Evolutionary conservation across 2,797 vertebrate species (phyloP).

Genomic region (Todus mexicanus): DNA sequence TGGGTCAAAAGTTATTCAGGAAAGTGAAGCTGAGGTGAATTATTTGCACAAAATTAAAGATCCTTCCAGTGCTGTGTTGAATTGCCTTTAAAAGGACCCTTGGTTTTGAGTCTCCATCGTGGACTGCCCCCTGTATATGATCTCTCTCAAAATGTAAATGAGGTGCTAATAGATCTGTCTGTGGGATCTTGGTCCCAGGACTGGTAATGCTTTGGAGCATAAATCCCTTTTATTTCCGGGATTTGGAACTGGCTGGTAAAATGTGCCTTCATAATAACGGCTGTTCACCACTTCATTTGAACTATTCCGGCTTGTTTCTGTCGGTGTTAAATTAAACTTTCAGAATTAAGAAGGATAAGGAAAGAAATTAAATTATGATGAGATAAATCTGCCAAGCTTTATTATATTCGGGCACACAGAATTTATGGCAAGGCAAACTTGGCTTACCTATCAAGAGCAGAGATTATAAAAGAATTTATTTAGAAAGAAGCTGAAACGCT

Average conservation of each 20-base stretch:
- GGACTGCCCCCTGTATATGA: background rate
- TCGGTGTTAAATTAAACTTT: background rate
- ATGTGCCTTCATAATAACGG: background rate
- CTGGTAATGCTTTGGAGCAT: background rate
- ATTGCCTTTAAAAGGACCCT: background rate
- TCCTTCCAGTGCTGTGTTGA: background rate
- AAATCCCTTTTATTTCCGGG: background rate
- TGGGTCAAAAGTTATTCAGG: background rate
- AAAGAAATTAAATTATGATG: conserved; percentile 22
- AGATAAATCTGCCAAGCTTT: background rate
- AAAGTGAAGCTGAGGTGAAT: background rate
- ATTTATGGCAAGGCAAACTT: background rate
- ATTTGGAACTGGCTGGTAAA: background rate
- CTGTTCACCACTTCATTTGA: background rate
- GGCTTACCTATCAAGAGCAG: background rate
- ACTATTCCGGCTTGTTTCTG: background rate
- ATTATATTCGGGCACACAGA: background rate
- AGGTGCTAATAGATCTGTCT: background rate
- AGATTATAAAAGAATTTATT: conserved; percentile 13
- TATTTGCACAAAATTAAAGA: background rate
- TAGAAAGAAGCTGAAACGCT: background rate
- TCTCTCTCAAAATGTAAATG: background rate
- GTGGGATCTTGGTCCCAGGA: background rate
- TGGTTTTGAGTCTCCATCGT: background rate
- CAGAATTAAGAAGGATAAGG: conserved; percentile 15